Percentiles rank a stretch among this genome's conserved stretches.
Evolutionary conservation across 2,888 invertebrate species (phyloP).

Genomic region (Mimachlamys varia): DNA sequence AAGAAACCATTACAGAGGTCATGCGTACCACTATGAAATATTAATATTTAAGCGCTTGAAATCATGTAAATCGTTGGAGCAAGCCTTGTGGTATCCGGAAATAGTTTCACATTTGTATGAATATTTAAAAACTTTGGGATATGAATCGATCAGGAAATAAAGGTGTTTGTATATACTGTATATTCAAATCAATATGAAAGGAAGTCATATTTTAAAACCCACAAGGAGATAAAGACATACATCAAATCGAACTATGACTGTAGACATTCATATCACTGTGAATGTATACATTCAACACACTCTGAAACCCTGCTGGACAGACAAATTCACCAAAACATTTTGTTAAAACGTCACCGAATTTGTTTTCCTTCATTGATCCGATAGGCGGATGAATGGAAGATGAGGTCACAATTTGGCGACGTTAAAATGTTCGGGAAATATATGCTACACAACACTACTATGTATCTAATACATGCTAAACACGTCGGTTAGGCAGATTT

Average conservation of each 20-base stretch:
- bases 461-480: not conserved
- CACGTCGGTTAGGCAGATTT: not conserved
- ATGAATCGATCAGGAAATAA: not conserved
- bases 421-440: not conserved
- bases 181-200: not conserved
- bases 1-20: not conserved
- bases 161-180: not conserved
- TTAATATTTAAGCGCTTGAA: not conserved
- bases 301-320: not conserved
- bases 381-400: not conserved
- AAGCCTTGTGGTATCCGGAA: not conserved
- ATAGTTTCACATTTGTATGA: not conserved
- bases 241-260: not conserved
- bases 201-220: not conserved
- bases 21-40: not conserved
- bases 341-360: not conserved
- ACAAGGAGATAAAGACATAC: not conserved
- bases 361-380: not conserved
- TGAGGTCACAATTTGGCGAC: constrained; percentile 16
- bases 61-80: not conserved
- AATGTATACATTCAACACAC: not conserved
- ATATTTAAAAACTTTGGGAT: not conserved
- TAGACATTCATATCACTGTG: too few relatives aligned
- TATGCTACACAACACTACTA: not conserved
- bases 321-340: not conserved